phyloP scores from a whole-genome alignment of 2,888 invertebrate genomes.

The Frankliniella fusca region DNA sequence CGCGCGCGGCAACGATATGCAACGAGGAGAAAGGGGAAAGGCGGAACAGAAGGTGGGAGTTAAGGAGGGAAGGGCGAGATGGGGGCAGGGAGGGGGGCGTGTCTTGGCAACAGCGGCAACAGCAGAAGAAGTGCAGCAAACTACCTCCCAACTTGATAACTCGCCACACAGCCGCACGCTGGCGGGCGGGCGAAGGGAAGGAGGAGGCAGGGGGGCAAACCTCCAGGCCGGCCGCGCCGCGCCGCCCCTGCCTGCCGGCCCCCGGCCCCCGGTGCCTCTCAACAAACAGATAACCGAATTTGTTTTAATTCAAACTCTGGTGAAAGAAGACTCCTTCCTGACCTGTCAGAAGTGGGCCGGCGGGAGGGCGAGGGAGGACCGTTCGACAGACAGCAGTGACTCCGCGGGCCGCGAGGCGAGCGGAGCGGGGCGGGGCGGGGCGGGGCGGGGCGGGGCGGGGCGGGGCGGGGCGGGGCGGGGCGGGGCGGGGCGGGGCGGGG shows the following conservation, averaged over 20 bases:
- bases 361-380: background rate
- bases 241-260: background rate
- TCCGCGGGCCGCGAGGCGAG: no score
- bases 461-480: background rate
- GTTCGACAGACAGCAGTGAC: no score
- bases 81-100: background rate
- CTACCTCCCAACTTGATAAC: background rate
- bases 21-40: no score
- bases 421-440: background rate
- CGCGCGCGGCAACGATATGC: no score
- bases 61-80: background rate
- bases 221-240: no score
- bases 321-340: background rate
- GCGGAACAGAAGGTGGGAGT: background rate
- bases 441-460: background rate
- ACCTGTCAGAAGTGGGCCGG: background rate
- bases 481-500: background rate
- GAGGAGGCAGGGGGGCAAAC: background rate
- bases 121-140: background rate
- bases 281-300: background rate
- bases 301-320: slow-evolving; percentile 3
- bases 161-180: background rate
- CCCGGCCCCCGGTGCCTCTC: background rate
- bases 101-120: background rate
- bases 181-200: background rate